These are phyloP conservation scores for Gracilinanus agilis DNA, from an alignment of 2,113 vertebrate species.

Conservation along the genomic window DNA sequence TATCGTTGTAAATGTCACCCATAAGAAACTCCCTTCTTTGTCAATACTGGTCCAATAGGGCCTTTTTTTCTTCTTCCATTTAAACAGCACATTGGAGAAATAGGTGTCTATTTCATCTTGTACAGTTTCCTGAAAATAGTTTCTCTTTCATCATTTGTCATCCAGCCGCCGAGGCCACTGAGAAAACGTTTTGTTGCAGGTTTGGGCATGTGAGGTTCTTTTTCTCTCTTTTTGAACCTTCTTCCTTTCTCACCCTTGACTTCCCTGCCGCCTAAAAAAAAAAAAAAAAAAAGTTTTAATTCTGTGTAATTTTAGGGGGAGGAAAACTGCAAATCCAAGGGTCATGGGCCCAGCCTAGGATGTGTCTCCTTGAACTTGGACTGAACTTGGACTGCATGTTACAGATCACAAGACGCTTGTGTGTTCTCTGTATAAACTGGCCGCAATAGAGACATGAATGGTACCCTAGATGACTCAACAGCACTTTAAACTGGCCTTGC, in stretches of 20 bases:
- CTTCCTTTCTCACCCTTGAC: not conserved
- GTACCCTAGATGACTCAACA: not conserved
- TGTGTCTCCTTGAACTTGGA: not conserved
- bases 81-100: slow-evolving; percentile 31
- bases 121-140: not conserved
- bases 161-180: not conserved
- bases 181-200: not conserved
- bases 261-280: not conserved
- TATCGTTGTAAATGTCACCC: not conserved
- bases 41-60: not conserved
- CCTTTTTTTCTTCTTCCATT: not conserved
- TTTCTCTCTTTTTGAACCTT: not conserved
- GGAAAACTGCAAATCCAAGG: not conserved
- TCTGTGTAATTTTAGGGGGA: not conserved
- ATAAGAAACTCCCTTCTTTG: not conserved
- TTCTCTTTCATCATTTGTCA: not conserved
- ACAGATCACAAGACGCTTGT: not conserved
- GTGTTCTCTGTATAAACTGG: not conserved
- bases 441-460: not conserved
- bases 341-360: not conserved
- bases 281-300: too few relatives aligned
- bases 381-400: slow-evolving; percentile 9
- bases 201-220: not conserved
- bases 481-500: not conserved
- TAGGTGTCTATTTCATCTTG: not conserved